Base-by-base conservation (phyloP, 2,797 vertebrate genomes). In the Argyrosomus regius region DNA sequence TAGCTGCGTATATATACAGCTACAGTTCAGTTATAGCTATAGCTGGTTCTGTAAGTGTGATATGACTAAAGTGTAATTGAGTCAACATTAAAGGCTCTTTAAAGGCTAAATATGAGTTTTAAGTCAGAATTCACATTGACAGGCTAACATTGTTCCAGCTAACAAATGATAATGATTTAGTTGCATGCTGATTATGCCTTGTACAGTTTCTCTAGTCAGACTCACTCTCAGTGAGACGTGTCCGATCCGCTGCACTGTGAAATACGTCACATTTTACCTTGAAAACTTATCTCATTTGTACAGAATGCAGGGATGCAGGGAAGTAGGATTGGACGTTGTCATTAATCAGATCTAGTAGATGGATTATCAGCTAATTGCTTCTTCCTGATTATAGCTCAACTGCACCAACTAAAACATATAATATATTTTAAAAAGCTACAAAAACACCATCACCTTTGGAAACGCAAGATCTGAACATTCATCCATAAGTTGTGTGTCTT, bases 221-320 rank as follows among this genome's bases (percentile, higher is more conserved):
- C 35, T n/a, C 18, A 35, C 39, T 65, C 56, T 45, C 52, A 64
- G 3, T 22, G 28, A 70, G 71, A 74, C 39, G 64, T 67, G 50
- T 74, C 76, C 63, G 74, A 2, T 67, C 52, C 12, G 16, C 20
- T 54, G 17, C 18, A 10, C 58, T 14, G 50, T 39, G n/a, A 64
- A 77, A 80, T 61, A 31, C 43, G 22, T 72, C 67, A 49, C 60
- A 26, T 67, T 81, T 77, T n/a, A 26, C 7, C 65, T 46, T 57
- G 31, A 65, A 17, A 64, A 50, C 3, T 43, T 46, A 46, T 70
- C 31, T 31, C 20, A 63, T 59, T 49, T 22, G 8, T 46, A 24
- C 53, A 75, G 43, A 59, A 70, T 26, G n/a, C 58, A 57, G 46
- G 50, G 17, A 70, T 26, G n/a, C 58, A 57, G 46, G 50, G 17